Evolutionary conservation across 2,113 vertebrate genomes (phyloP), one percentile per base, ranked within the genome.

Genomic region (Elephantulus edwardii): DNA sequence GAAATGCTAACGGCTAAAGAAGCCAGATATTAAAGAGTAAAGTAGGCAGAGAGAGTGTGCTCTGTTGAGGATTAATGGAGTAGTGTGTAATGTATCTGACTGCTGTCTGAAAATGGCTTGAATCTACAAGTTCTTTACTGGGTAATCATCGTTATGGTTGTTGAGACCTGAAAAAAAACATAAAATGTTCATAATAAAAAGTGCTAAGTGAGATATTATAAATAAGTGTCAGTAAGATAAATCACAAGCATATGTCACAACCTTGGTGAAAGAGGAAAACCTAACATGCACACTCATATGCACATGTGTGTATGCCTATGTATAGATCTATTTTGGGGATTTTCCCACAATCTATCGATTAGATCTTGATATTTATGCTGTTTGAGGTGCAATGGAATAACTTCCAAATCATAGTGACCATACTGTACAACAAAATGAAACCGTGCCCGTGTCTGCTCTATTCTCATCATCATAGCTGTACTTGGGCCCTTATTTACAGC

Each of bases 11-110:
- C 20, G 17, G 26, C 56, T 17, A 9, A 24, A 64, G 44, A 44
- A 78, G 33, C 2, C 84, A 54, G 26, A 5, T 11, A 35, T 11
- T 6, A 48, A 86, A 40, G 38, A 64, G 3, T 20, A 35, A 24
- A 46, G 1, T 10, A 50, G 33, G 17, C 5, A 35, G 22, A 68
- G 3, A 35, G 22, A 68, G 3, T 33, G 4, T 42, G 48, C 7
- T 0, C 6, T 24, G 8, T 7, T 5, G 20, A 33, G 30, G 5
- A 50, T 2, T 2, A 16, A 17, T 12, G 10, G 10, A 6, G 2
- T 1, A 14, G 4, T 24, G 0, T 66, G 24, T 22, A 5, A 12
- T 22, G 11, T 76, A 64, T 50, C n/a, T 38, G 30, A 62, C 58
- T n/a, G n/a, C n/a, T n/a, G n/a, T n/a, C n/a, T n/a, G n/a, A n/a